Base-by-base conservation (phyloP, 2,888 invertebrate genomes). In the Leucophora obtusa region DNA sequence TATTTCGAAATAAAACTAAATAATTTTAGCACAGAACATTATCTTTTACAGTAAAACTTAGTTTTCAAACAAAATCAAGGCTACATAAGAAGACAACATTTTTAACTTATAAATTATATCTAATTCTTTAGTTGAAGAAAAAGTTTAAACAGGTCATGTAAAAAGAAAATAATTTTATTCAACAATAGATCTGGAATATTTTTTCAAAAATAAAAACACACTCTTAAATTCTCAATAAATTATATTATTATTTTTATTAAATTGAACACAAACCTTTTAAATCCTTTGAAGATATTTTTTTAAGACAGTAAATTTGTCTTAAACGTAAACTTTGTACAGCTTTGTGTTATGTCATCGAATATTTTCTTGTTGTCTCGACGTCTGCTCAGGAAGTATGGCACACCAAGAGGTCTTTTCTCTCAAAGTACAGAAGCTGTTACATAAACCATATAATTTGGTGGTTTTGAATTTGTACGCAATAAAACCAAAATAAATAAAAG, bases 351-450 rank as follows among this genome's bases (percentile, higher is more conserved):
- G 6, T 14, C 43, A 47, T 15, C 38, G 18, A 33, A 18, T 10
- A 66, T 43, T 73, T 73, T 33, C 7, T 7, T 33, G 28, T 47
- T 69, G 58, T 59, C 59, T 35, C 58, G 51, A 43, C 35, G 73
- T 74, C 73, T 74, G 73, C 33, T 59, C 28, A 66, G 66, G 59
- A 74, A 74, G 43, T 53, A 15, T 65, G 38, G 65, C 24, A 56
- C 58, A 43, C 58, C 35, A 51, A 58, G 53, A 66, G 43, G 59
- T 35, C 38, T 56, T 24, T 56, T 28, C 2, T 53, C 18, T 38
- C 14, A n/a, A 28, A 43, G n/a, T 43, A 43, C 28, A 18, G 15
- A 53, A 21, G 11, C 28, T 9, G 1, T 47, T 2, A 47, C 11
- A n/a, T n/a, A 47, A 47, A 47, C 14, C 35, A 38, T 18, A 15